Evolutionary conservation across 2,888 invertebrate genomes (phyloP).

Genomic region (Tubulanus polymorphus): DNA sequence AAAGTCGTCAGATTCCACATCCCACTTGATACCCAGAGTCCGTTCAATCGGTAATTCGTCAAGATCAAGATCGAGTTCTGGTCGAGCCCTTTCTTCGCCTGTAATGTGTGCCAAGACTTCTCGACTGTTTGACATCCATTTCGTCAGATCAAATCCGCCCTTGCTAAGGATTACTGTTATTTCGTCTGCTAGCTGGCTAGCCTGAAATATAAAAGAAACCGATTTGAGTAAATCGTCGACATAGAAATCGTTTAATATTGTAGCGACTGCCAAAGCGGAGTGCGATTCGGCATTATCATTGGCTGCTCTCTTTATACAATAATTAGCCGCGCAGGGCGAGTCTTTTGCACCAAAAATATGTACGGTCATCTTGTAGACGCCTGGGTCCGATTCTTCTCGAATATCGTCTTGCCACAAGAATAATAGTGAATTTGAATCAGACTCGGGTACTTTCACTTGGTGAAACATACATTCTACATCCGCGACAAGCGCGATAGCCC

Average conservation of each 20-base stretch:
- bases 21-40: not conserved
- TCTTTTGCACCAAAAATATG: slow-evolving; percentile 4
- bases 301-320: not conserved
- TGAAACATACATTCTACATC: not conserved
- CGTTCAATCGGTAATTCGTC: not conserved
- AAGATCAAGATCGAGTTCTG: not conserved
- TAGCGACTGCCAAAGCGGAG: not conserved
- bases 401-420: not conserved
- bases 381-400: not conserved
- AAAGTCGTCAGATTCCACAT: not conserved
- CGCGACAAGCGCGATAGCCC: not conserved
- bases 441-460: not conserved
- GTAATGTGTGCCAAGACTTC: not conserved
- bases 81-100: not conserved
- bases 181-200: not conserved
- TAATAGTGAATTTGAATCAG: not conserved
- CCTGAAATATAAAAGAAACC: not conserved
- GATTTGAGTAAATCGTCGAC: not conserved
- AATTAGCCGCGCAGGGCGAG: not conserved
- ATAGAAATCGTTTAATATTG: not conserved
- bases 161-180: not conserved
- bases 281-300: not conserved
- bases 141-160: not conserved
- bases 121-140: slow-evolving; percentile 1
- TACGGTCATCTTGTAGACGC: not conserved